Conservation (phyloP, 2,888 invertebrate species). For the Atethmia centrago region DNA sequence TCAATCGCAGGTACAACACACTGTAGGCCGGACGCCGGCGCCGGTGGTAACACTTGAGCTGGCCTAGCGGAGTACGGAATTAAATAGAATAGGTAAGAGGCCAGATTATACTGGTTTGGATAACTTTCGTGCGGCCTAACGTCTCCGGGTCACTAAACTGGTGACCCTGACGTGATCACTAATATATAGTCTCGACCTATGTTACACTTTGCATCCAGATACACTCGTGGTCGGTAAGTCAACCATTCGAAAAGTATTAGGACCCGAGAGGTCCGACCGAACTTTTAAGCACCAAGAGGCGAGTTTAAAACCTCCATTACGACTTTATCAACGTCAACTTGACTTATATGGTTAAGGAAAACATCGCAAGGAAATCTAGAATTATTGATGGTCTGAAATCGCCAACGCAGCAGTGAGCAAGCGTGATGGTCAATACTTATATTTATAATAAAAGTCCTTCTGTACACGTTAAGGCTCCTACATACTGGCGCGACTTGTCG, state of each 20-base stretch:
- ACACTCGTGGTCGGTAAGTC: too few relatives aligned
- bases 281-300: slow-evolving; percentile 6
- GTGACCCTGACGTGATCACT: not conserved
- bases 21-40: too few relatives aligned
- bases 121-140: too few relatives aligned
- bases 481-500: too few relatives aligned
- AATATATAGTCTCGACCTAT: not conserved
- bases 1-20: not conserved
- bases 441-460: not conserved
- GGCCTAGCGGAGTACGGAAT: too few relatives aligned
- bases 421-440: not conserved
- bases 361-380: slow-evolving; percentile 45
- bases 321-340: slow-evolving; percentile 40
- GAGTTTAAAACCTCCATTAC: slow-evolving; percentile 26
- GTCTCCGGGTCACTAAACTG: too few relatives aligned
- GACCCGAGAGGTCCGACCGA: slow-evolving; percentile 1
- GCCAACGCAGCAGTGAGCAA: not conserved
- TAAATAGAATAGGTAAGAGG: too few relatives aligned
- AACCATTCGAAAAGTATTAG: slow-evolving; percentile 1
- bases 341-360: slow-evolving; percentile 35
- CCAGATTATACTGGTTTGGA: too few relatives aligned
- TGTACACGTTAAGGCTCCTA: too few relatives aligned
- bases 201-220: not conserved
- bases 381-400: slow-evolving; percentile 33
- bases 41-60: too few relatives aligned